Base-by-base conservation (phyloP, 1,140 invertebrate genomes). In the Aphelenchoides fujianensis region DNA sequence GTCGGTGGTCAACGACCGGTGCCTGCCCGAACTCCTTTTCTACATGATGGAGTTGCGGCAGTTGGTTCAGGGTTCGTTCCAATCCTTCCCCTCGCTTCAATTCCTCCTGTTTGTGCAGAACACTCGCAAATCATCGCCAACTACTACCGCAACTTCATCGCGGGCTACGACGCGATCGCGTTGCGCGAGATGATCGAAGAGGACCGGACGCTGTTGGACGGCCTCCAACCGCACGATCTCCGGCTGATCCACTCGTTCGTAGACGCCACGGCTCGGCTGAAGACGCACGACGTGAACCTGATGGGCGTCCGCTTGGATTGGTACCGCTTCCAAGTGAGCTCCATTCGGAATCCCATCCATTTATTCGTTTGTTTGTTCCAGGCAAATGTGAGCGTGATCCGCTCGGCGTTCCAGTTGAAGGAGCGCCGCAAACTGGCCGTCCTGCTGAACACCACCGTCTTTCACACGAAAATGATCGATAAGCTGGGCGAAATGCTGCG, bases 381-480 rank as follows among this genome's bases (percentile, higher is more conserved):
- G 87, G 92, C 94, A 0, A 96, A 94, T 82, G 91, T 93, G 79
- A 95, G 93, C 72, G 89, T 93, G 34, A 88, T 87, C 54, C 94
- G 93, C 85, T 90, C 91, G 27, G 89, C 89, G 52, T 87, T 98
- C 70, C 89, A 89, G 81, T 88, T 98, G 1, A 88, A 89, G n/a
- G 92, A 95, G 79, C 91, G 96, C 78, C 88, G 90, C 78, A 91
- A 93, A 77, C 85, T 98, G 9, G 92, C 93, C 12, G 90, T 90
- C 54, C 90, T 96, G 69, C 90, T 99, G 85, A 97, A 99, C 85
- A 95, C 92, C 9, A 90, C 97, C 81, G 89, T 93, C 41, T 98
- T 97, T 83, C 97, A 98, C 84, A 94, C 95, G 0, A 95, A 95
- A 86, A 94, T 98, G 90, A 94, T 99, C 12, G 97, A 98, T 84